These are phyloP conservation scores for Palythoa grandiflora DNA, from an alignment of 92 coral and sea anemone genomes.

Conservation along the genomic window DNA sequence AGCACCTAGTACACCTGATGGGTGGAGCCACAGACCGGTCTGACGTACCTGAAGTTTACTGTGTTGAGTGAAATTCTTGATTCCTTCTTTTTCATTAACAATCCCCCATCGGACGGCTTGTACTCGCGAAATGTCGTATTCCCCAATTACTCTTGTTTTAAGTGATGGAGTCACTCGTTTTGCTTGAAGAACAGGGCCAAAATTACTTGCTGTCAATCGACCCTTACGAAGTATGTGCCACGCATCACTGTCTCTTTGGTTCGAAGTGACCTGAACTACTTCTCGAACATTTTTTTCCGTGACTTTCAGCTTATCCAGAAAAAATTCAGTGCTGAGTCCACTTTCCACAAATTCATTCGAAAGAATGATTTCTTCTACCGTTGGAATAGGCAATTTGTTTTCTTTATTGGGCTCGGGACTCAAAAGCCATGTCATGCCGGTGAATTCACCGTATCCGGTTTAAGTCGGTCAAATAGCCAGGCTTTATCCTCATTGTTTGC, in stretches of 20 bases:
- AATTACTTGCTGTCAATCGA: slow-evolving; percentile 13
- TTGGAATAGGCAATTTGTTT: slow-evolving; percentile 37
- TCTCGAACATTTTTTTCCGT: neutral
- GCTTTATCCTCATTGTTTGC: slow-evolving; percentile 34
- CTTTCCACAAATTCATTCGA: slow-evolving; percentile 43
- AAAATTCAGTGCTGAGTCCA: slow-evolving; percentile 38
- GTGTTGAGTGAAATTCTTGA: slow-evolving; percentile 15
- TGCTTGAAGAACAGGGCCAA: slow-evolving; percentile 12
- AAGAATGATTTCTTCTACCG: slow-evolving; percentile 47
- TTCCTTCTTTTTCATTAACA: slow-evolving; percentile 46
- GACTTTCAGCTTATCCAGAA: neutral
- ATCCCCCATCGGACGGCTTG: slow-evolving; percentile 61
- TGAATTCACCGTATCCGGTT: slow-evolving; percentile 42
- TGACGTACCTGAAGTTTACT: slow-evolving; percentile 35
- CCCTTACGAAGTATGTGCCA: slow-evolving; percentile 18
- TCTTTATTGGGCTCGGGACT: slow-evolving; percentile 44
- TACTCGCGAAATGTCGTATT: slow-evolving; percentile 52
- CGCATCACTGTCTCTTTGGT: slow-evolving; percentile 23
- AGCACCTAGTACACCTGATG: slow-evolving; percentile 54
- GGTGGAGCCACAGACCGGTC: slow-evolving; percentile 52
- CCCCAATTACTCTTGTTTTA: slow-evolving; percentile 22
- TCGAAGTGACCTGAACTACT: neutral
- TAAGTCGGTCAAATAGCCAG: slow-evolving; percentile 42
- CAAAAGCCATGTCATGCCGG: slow-evolving; percentile 38
- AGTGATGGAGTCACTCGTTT: slow-evolving; percentile 22